phyloP scores from a whole-genome alignment of 2,113 vertebrate species.

The Gopherus evgoodei region DNA sequence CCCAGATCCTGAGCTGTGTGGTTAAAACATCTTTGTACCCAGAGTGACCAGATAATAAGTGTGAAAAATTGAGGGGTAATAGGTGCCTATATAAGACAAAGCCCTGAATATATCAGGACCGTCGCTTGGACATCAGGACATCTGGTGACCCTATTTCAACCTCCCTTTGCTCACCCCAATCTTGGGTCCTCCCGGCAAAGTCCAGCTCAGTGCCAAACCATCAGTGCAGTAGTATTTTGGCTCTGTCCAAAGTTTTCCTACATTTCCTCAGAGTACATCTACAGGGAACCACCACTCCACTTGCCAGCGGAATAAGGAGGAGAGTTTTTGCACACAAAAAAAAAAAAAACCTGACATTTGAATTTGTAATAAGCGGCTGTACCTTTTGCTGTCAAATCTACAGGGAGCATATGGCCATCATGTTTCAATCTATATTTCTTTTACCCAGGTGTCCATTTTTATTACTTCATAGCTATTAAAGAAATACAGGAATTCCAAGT shows the following conservation, averaged over 20 bases:
- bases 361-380: neutral
- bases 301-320: neutral
- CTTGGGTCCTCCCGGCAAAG: neutral
- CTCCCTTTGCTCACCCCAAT: neutral
- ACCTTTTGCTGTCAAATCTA: neutral
- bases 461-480: conserved; percentile 38
- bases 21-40: neutral
- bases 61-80: neutral
- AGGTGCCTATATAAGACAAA: neutral
- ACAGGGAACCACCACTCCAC: neutral
- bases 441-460: conserved; percentile 31
- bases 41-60: neutral
- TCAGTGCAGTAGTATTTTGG: conserved; percentile 29
- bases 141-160: neutral
- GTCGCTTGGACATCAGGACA: neutral
- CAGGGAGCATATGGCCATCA: neutral
- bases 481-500: conserved; percentile 59
- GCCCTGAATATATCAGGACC: neutral
- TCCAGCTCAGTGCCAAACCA: neutral
- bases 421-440: conserved; percentile 34
- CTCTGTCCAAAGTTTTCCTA: neutral
- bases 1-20: neutral
- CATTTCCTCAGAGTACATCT: neutral
- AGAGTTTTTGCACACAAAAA: neutral
- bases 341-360: neutral